Percentiles rank a stretch among this genome's conserved stretches.
Conservation (phyloP, 2,113 vertebrate species). For the Emberiza fucata region DNA sequence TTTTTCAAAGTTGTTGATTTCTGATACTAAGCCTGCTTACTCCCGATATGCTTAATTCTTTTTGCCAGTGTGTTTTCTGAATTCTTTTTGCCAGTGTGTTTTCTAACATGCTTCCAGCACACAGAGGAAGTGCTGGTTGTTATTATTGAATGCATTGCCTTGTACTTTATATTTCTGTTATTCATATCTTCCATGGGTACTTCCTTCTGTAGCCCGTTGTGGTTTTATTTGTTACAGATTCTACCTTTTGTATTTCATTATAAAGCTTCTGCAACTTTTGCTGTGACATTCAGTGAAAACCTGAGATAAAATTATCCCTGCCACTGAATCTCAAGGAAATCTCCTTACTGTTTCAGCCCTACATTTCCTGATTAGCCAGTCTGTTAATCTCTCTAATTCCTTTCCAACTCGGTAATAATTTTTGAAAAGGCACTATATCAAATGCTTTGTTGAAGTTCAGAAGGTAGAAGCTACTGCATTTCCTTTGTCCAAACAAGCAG, state of each 20-base stretch:
- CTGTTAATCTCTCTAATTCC: conserved; percentile 2
- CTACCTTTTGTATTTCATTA: background rate
- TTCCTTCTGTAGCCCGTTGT: background rate
- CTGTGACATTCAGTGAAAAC: background rate
- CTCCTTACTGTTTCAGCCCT: background rate
- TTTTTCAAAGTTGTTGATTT: background rate
- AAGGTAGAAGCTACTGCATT: background rate
- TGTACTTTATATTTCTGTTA: background rate
- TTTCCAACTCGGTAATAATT: background rate
- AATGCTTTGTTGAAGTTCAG: background rate
- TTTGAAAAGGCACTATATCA: background rate
- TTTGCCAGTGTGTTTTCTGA: background rate
- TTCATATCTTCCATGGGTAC: background rate
- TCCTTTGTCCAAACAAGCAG: background rate
- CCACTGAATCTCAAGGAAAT: background rate
- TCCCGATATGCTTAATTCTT: background rate
- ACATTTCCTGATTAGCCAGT: conserved; percentile 2
- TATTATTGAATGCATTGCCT: background rate
- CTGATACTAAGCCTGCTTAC: background rate
- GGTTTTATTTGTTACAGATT: background rate
- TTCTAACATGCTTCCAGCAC: background rate
- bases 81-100: background rate
- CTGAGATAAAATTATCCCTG: background rate
- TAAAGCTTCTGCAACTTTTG: background rate
- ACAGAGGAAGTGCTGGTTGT: background rate